Base-by-base conservation (phyloP, 2,797 vertebrate species). In the Sebastiscus tertius region DNA sequence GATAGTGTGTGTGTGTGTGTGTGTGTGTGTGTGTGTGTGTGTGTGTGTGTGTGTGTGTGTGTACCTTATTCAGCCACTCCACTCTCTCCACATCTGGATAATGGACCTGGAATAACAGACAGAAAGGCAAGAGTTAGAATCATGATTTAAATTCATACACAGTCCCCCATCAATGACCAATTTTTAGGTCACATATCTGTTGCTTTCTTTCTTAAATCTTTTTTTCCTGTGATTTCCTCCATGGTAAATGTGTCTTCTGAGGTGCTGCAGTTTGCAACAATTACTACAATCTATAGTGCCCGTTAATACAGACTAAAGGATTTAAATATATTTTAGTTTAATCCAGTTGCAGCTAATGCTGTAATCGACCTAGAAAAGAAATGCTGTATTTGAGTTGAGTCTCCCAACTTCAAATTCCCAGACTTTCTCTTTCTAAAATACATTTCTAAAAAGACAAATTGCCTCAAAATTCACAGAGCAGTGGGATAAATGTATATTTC, bases 11-110 rank as follows among this genome's bases (percentile, higher is more conserved):
- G 27, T 72, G 54, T 63, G 20, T 2, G 54, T 54, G 79, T 63
- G 72, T 33, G 0, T 36, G 27, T 81, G 54, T 54, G 79, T 63
- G 72, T 33, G 0, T 36, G 27, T 81, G 54, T 63, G 20, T 2
- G 52, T 20, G 26, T 73, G 78, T 63, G 27, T 72, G 54, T 63
- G 20, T 2, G 54, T 54, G 79, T 63, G 72, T 33, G 0, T 36
- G 27, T 81, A 98, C 98, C 97, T 99, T 99, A 93, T 99, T 99
- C 82, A 99, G 95, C 98, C 98, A 99, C 93, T 99, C 98, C 92
- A 98, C 98, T 90, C 98, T 94, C 86, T 99, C 98, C 59, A 98
- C 98, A 87, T 99, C 98, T 90, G 98, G 98, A 94, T 97, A 99
- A 91, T 99, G 97, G 71, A 99, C 98, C 98, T 99, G 93, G 4